Conservation (phyloP, 1,140 invertebrate species). For the Drosophila arizonae region DNA sequence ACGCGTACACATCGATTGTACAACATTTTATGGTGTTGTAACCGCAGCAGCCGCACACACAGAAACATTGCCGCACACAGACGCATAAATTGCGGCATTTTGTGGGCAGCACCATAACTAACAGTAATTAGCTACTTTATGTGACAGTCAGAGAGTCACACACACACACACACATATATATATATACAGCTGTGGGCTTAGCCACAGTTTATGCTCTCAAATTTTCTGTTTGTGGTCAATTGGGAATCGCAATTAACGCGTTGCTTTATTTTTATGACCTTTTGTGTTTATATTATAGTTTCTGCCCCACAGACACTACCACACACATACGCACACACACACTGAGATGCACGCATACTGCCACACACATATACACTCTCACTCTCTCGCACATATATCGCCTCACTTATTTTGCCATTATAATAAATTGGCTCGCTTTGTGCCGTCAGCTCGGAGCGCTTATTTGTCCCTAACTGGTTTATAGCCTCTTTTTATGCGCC, state of each 20-base stretch:
- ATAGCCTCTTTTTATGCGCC: not conserved
- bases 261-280: slow-evolving; percentile 70
- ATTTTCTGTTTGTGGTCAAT: slow-evolving; percentile 64
- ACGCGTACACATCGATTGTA: not conserved
- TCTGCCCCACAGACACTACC: not conserved
- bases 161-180: slow-evolving; percentile 4
- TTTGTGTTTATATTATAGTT: slow-evolving; percentile 34
- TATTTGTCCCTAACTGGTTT: slow-evolving; percentile 20
- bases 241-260: slow-evolving; percentile 76
- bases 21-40: slow-evolving; percentile 47
- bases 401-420: slow-evolving; percentile 47
- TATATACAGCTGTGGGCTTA: slow-evolving; percentile 15
- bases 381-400: slow-evolving; percentile 18
- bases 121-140: slow-evolving; percentile 78
- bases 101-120: slow-evolving; percentile 75
- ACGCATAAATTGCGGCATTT: slow-evolving; percentile 68
- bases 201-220: slow-evolving; percentile 58
- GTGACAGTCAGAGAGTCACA: slow-evolving; percentile 44
- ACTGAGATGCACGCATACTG: not conserved
- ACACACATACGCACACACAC: not conserved
- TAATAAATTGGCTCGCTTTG: slow-evolving; percentile 35
- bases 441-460: slow-evolving; percentile 8
- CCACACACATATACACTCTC: not conserved
- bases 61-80: slow-evolving; percentile 24
- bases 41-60: slow-evolving; percentile 45